A percentile compares a stretch with the other conserved stretches of the same genome.
phyloP scores from a whole-genome alignment of 2,888 invertebrate genomes.

The Ophion ellenae region DNA sequence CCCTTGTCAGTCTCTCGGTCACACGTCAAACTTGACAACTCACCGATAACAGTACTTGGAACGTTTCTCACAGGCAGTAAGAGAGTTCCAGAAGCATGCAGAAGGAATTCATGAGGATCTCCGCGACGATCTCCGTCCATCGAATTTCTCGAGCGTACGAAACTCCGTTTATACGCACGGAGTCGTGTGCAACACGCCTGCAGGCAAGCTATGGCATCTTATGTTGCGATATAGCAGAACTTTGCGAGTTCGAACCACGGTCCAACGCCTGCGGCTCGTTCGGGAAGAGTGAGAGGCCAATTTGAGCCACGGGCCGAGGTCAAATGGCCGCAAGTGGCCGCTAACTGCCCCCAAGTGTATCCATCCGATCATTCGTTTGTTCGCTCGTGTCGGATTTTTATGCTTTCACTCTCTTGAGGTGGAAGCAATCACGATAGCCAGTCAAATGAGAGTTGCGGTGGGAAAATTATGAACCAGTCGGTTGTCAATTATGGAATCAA shows the following conservation, averaged over 20 bases:
- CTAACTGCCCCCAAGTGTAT: constrained; percentile 62
- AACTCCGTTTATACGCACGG: constrained; percentile 42
- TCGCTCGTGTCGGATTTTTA: not conserved
- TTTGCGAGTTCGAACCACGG: constrained; percentile 51
- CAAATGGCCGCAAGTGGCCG: constrained; percentile 76
- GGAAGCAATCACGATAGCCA: too few relatives aligned
- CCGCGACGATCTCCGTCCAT: constrained; percentile 31
- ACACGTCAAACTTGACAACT: constrained; percentile 60
- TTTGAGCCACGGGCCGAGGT: constrained; percentile 71
- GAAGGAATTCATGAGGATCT: constrained; percentile 41
- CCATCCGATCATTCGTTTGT: constrained; percentile 7
- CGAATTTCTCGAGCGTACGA: constrained; percentile 59
- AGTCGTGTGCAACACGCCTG: constrained; percentile 38
- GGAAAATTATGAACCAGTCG: not conserved
- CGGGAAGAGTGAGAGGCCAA: constrained; percentile 72
- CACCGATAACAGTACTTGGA: constrained; percentile 59
- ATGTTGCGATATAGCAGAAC: constrained; percentile 48
- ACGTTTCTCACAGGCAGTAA: constrained; percentile 54
- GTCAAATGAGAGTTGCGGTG: too few relatives aligned
- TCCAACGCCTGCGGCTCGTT: constrained; percentile 57
- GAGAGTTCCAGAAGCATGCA: not conserved
- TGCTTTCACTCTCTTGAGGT: not conserved
- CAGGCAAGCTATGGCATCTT: constrained; percentile 46
- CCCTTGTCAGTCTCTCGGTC: constrained; percentile 17
- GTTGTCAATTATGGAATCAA: not conserved